These are phyloP conservation scores for Melanotaenia boesemani DNA, from an alignment of 2,797 vertebrate genomes.

Conservation along the genomic window DNA sequence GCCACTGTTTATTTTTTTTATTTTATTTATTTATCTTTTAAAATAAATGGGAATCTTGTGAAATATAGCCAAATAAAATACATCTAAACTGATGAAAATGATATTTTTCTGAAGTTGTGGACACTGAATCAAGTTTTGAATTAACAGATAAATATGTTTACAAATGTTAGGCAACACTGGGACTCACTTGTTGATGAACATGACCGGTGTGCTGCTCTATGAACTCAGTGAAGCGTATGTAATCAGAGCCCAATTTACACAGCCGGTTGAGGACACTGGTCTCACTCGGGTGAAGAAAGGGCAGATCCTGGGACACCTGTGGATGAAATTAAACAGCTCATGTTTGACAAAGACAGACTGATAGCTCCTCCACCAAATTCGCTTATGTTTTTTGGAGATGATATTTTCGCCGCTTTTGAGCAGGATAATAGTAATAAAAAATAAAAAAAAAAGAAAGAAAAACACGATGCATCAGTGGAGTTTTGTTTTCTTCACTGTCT, in stretches of 20 bases:
- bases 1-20: no score
- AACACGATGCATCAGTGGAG: no score
- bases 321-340: constrained; percentile 1
- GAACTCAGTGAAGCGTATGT: constrained; percentile 96
- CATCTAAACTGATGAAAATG: neutral
- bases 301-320: constrained; percentile 95
- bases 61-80: neutral
- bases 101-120: neutral
- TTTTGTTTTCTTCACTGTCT: no score
- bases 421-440: no score
- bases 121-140: neutral
- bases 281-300: constrained; percentile 97
- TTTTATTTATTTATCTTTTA: neutral
- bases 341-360: neutral
- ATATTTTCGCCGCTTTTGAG: no score
- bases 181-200: constrained; percentile 85
- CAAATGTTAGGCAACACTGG: neutral
- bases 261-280: constrained; percentile 92
- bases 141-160: neutral
- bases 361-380: neutral
- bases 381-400: neutral
- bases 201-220: constrained; percentile 94
- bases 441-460: no score
- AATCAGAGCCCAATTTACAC: constrained; percentile 94
- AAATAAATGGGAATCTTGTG: neutral